Conservation (phyloP, 2,113 vertebrate genomes). For the Myiozetetes cayanensis region DNA sequence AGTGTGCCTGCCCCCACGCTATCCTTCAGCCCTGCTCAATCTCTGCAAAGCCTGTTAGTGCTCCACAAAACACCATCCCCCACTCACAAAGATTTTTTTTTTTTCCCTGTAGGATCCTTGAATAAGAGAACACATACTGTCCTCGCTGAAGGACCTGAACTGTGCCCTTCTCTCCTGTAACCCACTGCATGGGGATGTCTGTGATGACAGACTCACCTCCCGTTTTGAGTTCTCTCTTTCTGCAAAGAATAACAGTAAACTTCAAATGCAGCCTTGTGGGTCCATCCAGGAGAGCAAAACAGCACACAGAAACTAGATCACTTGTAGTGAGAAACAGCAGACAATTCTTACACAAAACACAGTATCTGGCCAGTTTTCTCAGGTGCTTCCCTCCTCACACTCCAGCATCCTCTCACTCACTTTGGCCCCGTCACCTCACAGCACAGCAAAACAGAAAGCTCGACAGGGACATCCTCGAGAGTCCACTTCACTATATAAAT, state of each 20-base stretch:
- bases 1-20: not conserved
- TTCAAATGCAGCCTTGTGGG: not conserved
- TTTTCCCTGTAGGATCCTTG: not conserved
- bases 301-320: not conserved
- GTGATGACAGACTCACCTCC: not conserved
- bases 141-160: not conserved
- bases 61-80: not conserved
- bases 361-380: not conserved
- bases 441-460: rapidly evolving
- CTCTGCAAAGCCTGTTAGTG: not conserved
- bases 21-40: not conserved
- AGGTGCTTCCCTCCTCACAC: not conserved
- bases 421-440: rapidly evolving
- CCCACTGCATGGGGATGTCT: rapidly evolving
- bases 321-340: not conserved
- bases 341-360: not conserved
- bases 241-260: not conserved
- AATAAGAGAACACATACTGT: not conserved
- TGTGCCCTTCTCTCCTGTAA: not conserved
- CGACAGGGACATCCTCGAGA: not conserved
- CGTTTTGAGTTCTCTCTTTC: not conserved
- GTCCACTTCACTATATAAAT: not conserved
- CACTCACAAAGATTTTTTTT: not conserved
- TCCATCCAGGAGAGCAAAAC: not conserved
- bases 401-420: not conserved